Evolutionary conservation across 2,113 vertebrate species (phyloP).

Genomic region (Pseudolaguvia tuberculata): DNA sequence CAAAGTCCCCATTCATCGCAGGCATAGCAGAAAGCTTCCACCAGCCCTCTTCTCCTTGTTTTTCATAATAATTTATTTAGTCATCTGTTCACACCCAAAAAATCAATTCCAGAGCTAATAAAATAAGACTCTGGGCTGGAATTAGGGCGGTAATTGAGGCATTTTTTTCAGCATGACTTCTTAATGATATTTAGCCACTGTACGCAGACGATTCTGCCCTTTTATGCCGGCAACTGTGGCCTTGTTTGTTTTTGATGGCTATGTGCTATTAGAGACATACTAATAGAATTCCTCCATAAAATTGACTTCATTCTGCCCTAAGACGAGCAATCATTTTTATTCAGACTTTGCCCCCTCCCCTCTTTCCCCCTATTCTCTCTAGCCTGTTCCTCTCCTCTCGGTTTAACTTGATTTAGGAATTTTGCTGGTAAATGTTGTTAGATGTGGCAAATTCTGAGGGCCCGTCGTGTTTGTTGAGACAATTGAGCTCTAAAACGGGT

Average conservation of each 20-base stretch:
- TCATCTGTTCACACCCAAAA: constrained; percentile 45
- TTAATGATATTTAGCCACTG: constrained; percentile 57
- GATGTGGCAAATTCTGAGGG: constrained; percentile 18
- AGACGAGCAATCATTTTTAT: constrained; percentile 56
- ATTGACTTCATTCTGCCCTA: constrained; percentile 61
- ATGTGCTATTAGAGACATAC: constrained; percentile 62
- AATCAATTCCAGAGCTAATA: constrained; percentile 60
- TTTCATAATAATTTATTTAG: constrained; percentile 54
- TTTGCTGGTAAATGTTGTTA: constrained; percentile 26
- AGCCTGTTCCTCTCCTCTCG: not conserved
- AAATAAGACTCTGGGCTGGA: constrained; percentile 58
- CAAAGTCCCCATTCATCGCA: constrained; percentile 22
- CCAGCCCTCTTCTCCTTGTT: constrained; percentile 51
- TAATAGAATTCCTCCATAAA: constrained; percentile 67
- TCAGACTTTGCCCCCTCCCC: constrained; percentile 39
- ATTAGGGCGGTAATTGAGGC: constrained; percentile 63
- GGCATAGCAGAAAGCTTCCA: constrained; percentile 39
- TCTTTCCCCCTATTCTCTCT: not conserved
- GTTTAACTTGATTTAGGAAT: constrained; percentile 23
- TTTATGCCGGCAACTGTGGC: constrained; percentile 43
- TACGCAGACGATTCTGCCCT: constrained; percentile 42
- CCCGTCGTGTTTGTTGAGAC: constrained; percentile 17
- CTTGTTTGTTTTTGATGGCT: constrained; percentile 64
- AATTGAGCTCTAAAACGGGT: constrained; percentile 27
- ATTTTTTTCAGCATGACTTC: constrained; percentile 53